Evolutionary conservation across 2,888 invertebrate species (phyloP), one percentile per base, ranked within the genome.

Genomic region (Dorcus hopei): DNA sequence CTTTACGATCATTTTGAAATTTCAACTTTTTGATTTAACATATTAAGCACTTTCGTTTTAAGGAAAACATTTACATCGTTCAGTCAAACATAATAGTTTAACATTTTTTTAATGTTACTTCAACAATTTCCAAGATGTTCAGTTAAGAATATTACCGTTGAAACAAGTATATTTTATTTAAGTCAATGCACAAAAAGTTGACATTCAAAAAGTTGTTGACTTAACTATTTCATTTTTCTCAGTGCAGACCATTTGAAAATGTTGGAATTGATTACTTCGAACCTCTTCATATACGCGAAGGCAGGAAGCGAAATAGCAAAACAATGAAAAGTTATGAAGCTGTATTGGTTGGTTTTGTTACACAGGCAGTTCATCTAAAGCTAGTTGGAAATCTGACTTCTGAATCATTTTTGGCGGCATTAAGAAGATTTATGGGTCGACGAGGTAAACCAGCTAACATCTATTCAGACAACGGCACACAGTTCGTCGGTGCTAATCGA

Each of bases 321-420:
- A 38, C 43, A 61, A 64, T 45, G 11, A 65, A 65, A 38, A 50
- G 51, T 8, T 65, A 65, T 33, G 57, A 68, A 16, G 51, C 57
- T 4, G 14, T 71, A 3, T 76, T 75, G 54, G 63, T 74, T 3
- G 75, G 74, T 49, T 54, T 74, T 26, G 52, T 65, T 0, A 65
- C 65, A 0, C 72, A 70, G 57, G 74, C 76, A 0, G 59, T 74
- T 8, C 72, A 76, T 54, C 45, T 75, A 4, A 74, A 76, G 61
- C 49, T 73, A 0, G 72, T 73, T 0, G 64, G 64, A 4, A 66
- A 70, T 38, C 33, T 74, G 3, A 65, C 70, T 0, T 68, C 73
- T 0, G 69, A 70, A 8, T 62, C 65, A 0, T 75, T 74, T 54
- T 19, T 76, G 1, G 70, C 68, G 0, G 68, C 72, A 1, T 52